A percentile compares a stretch with the other conserved stretches of the same genome.
phyloP scores from a whole-genome alignment of 2,888 invertebrate genomes.

The Orchesella flavescens region DNA sequence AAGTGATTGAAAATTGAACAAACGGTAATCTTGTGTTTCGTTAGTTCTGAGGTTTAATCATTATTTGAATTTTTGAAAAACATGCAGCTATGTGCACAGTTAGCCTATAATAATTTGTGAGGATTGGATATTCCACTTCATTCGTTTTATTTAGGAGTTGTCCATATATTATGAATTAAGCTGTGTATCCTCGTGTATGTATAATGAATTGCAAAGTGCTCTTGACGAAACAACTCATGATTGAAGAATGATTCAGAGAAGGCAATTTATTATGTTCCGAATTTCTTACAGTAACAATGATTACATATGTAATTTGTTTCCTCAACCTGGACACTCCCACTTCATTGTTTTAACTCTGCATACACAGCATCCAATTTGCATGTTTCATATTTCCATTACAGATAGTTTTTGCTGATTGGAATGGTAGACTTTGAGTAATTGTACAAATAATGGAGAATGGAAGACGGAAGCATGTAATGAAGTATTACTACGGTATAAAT shows the following conservation, averaged over 20 bases:
- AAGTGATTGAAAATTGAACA: constrained; percentile 47
- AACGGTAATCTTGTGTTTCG: constrained; percentile 47
- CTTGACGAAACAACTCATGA: background rate
- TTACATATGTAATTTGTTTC: constrained; percentile 21
- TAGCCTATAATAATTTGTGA: no score
- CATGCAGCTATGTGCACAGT: background rate
- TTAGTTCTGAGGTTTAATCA: constrained; percentile 40
- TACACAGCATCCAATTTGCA: constrained; percentile 39
- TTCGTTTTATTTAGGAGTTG: no score
- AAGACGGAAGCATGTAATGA: constrained; percentile 32
- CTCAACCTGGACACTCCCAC: constrained; percentile 46
- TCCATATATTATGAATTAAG: no score
- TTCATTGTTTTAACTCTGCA: constrained; percentile 44
- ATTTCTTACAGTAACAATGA: constrained; percentile 26
- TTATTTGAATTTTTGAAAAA: constrained; percentile 31
- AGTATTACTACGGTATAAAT: no score
- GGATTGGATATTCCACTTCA: no score
- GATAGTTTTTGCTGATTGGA: constrained; percentile 15
- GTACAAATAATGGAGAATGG: background rate
- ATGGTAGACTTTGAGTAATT: background rate
- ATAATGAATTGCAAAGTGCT: no score
- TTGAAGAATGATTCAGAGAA: constrained; percentile 2
- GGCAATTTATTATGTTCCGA: constrained; percentile 42
- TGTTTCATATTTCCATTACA: constrained; percentile 32
- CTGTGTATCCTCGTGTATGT: no score